Conservation (phyloP, 2,113 vertebrate species). For the Hemiprocne comata region DNA sequence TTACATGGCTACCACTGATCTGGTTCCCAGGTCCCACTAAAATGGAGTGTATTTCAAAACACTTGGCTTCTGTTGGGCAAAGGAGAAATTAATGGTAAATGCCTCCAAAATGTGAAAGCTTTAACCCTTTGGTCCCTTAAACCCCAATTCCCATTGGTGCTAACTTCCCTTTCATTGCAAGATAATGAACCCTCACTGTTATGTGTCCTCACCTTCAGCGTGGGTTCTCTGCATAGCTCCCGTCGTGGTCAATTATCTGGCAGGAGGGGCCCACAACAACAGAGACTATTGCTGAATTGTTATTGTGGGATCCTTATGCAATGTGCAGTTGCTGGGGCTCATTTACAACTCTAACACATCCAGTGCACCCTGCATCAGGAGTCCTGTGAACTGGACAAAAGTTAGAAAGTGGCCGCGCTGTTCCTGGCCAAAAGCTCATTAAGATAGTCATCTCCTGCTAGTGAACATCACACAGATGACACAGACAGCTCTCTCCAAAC, state of each 20-base stretch:
- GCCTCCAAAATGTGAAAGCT: background rate
- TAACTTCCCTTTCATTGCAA: slow-evolving; percentile 4
- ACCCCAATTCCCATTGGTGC: background rate
- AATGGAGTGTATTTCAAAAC: background rate
- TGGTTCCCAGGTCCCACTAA: background rate
- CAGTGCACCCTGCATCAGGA: slow-evolving; percentile 7
- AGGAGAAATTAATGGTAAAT: background rate
- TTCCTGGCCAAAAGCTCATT: slow-evolving; percentile 69
- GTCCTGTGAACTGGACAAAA: slow-evolving; percentile 70
- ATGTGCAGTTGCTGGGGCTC: slow-evolving; percentile 38
- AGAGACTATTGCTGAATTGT: slow-evolving; percentile 42
- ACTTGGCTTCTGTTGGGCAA: background rate
- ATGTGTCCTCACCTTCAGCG: background rate
- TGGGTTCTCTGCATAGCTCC: slow-evolving; percentile 49
- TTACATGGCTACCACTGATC: background rate
- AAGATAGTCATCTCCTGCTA: slow-evolving; percentile 60
- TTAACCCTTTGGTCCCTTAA: background rate
- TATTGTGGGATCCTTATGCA: slow-evolving; percentile 12
- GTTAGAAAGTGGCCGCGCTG: slow-evolving; percentile 57
- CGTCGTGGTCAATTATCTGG: slow-evolving; percentile 38
- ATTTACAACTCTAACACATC: slow-evolving; percentile 75
- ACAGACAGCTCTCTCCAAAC: slow-evolving; percentile 53
- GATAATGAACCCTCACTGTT: slow-evolving; percentile 49
- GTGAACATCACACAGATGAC: slow-evolving; percentile 63
- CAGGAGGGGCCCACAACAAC: slow-evolving; percentile 8